Percentiles rank a stretch among this genome's conserved stretches.
phyloP scores from a whole-genome alignment of 1,140 invertebrate genomes.

The Pseudomyrmex gracilis region DNA sequence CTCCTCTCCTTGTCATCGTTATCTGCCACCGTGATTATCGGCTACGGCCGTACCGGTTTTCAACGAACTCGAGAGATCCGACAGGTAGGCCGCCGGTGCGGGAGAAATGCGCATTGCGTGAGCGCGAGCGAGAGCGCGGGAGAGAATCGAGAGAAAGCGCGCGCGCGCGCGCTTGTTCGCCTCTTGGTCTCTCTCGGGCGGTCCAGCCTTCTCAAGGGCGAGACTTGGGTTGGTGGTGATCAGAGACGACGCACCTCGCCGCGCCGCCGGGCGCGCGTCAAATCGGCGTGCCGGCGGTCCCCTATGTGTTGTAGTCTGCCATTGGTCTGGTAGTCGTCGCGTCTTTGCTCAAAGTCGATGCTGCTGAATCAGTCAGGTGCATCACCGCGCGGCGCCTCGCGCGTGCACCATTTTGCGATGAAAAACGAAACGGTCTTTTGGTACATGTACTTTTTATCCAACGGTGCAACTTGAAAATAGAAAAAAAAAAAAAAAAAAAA shows the following conservation, averaged over 20 bases:
- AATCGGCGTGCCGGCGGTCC: slow-evolving; percentile 57
- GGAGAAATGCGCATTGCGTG: background rate
- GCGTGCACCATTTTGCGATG: slow-evolving; percentile 12
- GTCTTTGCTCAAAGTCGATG: slow-evolving; percentile 63
- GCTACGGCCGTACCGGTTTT: slow-evolving; percentile 50
- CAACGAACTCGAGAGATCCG: slow-evolving; percentile 7
- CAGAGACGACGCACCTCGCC: slow-evolving; percentile 36
- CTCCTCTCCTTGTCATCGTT: background rate
- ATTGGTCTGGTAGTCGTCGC: slow-evolving; percentile 69
- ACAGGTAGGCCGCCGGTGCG: background rate
- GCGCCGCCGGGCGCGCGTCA: slow-evolving; percentile 44
- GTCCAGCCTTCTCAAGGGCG: slow-evolving; percentile 74
- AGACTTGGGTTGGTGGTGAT: slow-evolving; percentile 44
- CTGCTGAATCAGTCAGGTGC: slow-evolving; percentile 76
- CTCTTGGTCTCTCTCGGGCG: slow-evolving; percentile 26
- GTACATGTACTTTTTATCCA: too few relatives aligned
- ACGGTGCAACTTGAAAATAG: too few relatives aligned
- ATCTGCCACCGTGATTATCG: slow-evolving; percentile 29
- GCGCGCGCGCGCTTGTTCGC: slow-evolving; percentile 20
- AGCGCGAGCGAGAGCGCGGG: background rate
- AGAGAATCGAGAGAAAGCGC: slow-evolving; percentile 57
- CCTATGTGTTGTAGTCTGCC: slow-evolving; percentile 64
- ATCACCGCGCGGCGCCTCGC: slow-evolving; percentile 57
- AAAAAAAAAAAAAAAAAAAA: slow-evolving; percentile 14
- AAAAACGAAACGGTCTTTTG: slow-evolving; percentile 13